A percentile compares a stretch with the other conserved stretches of the same genome.
phyloP scores from a whole-genome alignment of 2,797 vertebrate species.

The Rhabdophis nuchalis region DNA sequence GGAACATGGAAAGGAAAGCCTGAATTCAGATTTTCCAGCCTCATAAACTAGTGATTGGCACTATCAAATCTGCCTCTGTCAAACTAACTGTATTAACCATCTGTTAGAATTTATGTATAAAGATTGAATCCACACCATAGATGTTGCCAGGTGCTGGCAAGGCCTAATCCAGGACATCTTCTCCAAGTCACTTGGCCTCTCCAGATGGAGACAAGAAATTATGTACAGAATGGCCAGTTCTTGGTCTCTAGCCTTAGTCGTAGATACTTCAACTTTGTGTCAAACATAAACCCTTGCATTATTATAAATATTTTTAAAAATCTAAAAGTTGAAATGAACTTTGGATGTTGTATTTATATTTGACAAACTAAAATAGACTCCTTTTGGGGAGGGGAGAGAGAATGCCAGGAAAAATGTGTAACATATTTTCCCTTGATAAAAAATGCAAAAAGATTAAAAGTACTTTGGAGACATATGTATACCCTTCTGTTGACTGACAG shows the following conservation, averaged over 20 bases:
- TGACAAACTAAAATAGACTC: slow-evolving; percentile 73
- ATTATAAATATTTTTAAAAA: slow-evolving; percentile 54
- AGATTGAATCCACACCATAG: background rate
- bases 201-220: background rate
- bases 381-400: slow-evolving; percentile 47
- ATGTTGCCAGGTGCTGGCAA: background rate
- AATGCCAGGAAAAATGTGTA: slow-evolving; percentile 72
- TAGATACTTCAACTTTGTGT: slow-evolving; percentile 45
- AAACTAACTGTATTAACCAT: background rate
- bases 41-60: background rate
- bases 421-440: slow-evolving; percentile 77
- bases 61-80: background rate
- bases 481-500: slow-evolving; percentile 76
- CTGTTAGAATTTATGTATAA: background rate
- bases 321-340: slow-evolving; percentile 53
- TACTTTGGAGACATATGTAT: slow-evolving; percentile 75
- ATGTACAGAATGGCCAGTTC: slow-evolving; percentile 11
- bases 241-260: slow-evolving; percentile 32
- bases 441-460: slow-evolving; percentile 73
- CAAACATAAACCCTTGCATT: slow-evolving; percentile 23
- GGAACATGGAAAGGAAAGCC: background rate
- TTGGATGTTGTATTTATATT: slow-evolving; percentile 58
- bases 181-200: background rate
- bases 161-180: background rate
- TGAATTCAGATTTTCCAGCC: background rate